Conservation (phyloP, 64 coral and sea anemone species). For the Orbicella faveolata region DNA sequence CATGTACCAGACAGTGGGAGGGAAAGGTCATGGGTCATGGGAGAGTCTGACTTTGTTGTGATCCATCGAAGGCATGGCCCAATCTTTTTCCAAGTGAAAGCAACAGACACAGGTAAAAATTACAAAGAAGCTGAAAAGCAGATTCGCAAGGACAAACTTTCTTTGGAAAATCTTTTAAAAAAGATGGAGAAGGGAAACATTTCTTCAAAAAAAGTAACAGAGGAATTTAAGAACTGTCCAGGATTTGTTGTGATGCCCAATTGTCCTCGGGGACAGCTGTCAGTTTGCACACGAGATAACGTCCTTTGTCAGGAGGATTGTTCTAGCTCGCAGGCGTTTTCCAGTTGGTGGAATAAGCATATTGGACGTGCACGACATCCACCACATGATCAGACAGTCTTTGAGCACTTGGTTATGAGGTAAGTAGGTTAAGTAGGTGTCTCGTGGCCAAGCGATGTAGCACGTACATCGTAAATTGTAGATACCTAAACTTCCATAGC, state of each 20-base stretch:
- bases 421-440: no score
- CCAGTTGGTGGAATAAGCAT: conserved; percentile 25
- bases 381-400: no score
- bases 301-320: conserved; percentile 57
- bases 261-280: background rate
- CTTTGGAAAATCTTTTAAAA: background rate
- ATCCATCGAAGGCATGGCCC: conserved; percentile 50
- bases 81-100: conserved; percentile 69
- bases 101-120: no score
- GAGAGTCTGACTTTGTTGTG: conserved; percentile 74
- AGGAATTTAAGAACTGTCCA: background rate
- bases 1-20: background rate
- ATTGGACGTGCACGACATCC: background rate
- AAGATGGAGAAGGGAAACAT: background rate
- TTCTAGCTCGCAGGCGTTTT: conserved; percentile 6
- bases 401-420: no score
- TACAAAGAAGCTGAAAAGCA: conserved; percentile 32
- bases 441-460: no score
- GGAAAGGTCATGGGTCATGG: conserved; percentile 24
- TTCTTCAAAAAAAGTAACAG: background rate
- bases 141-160: conserved; percentile 14
- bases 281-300: background rate
- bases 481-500: no score
- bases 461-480: no score
- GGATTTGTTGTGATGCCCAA: conserved; percentile 80